Evolutionary conservation across 2,113 vertebrate genomes (phyloP).

Genomic region (Cryptomyrus ogoouensis): DNA sequence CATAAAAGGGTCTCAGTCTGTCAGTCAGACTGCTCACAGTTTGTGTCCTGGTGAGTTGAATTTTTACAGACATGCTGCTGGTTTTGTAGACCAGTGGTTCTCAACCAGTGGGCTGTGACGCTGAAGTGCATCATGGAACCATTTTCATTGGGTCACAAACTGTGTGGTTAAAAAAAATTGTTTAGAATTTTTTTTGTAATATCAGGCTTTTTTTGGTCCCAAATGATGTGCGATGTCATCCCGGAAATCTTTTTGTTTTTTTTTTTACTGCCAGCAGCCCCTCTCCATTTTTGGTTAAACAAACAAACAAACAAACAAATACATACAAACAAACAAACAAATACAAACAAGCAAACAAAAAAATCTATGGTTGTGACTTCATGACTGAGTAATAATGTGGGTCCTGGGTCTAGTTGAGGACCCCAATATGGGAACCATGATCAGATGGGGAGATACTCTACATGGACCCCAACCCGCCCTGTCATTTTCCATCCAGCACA

Average conservation of each 20-base stretch:
- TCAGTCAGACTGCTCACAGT: neutral
- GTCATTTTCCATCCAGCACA: neutral
- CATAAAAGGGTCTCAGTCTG: neutral
- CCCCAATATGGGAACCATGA: neutral
- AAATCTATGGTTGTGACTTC: neutral
- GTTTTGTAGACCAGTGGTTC: neutral
- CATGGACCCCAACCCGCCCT: neutral
- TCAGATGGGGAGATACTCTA: neutral
- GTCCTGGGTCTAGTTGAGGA: neutral
- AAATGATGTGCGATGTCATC: neutral
- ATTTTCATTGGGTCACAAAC: neutral
- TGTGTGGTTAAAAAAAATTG: neutral
- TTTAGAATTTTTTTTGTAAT: neutral
- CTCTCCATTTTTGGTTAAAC: neutral
- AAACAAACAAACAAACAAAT: neutral
- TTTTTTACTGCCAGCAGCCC: neutral
- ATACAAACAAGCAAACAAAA: neutral
- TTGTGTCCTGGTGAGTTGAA: neutral
- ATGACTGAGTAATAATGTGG: neutral
- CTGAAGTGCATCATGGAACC: neutral
- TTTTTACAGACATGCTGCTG: neutral
- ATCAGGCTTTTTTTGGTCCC: neutral
- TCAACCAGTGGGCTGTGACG: neutral
- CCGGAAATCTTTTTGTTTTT: neutral
- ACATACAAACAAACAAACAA: neutral